Conservation (phyloP, 1,140 invertebrate genomes). For the Saccostrea glomerata region DNA sequence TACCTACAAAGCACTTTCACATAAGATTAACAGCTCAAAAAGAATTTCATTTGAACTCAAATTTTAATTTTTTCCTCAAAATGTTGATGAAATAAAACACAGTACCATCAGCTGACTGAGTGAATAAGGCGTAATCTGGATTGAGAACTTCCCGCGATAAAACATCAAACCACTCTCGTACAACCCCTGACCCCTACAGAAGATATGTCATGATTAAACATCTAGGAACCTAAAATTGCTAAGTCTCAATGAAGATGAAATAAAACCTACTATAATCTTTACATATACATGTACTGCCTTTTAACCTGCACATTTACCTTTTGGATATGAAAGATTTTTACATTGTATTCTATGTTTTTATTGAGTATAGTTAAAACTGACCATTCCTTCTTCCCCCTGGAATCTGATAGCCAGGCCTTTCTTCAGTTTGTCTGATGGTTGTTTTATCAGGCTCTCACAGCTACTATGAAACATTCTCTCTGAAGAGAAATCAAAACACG, state of each 20-base stretch:
- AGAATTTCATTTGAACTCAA: no score
- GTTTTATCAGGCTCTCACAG: conserved; percentile 69
- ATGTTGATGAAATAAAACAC: background rate
- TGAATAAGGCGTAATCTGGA: conserved; percentile 96
- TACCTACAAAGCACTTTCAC: conserved; percentile 58
- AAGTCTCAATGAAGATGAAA: no score
- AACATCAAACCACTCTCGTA: conserved; percentile 96
- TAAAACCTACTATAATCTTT: no score
- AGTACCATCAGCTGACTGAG: conserved; percentile 91
- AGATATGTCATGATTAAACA: background rate
- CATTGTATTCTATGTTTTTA: no score
- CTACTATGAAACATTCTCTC: conserved; percentile 73
- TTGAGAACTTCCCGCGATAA: conserved; percentile 96
- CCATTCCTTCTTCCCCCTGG: conserved; percentile 94
- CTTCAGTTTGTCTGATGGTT: conserved; percentile 89
- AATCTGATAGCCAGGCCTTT: conserved; percentile 97
- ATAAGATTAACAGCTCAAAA: background rate
- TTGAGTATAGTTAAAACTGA: conserved; percentile 48
- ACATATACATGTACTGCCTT: no score
- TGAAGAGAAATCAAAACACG: conserved; percentile 54
- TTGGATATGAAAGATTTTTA: no score
- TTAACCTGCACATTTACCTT: no score
- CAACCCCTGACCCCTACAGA: conserved; percentile 92
- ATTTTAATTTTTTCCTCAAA: no score
- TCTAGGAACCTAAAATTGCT: no score